Percentiles rank a stretch among this genome's conserved stretches.
These are phyloP conservation scores for Pollenia amentaria DNA, from an alignment of 2,888 invertebrate species.

Conservation along the genomic window DNA sequence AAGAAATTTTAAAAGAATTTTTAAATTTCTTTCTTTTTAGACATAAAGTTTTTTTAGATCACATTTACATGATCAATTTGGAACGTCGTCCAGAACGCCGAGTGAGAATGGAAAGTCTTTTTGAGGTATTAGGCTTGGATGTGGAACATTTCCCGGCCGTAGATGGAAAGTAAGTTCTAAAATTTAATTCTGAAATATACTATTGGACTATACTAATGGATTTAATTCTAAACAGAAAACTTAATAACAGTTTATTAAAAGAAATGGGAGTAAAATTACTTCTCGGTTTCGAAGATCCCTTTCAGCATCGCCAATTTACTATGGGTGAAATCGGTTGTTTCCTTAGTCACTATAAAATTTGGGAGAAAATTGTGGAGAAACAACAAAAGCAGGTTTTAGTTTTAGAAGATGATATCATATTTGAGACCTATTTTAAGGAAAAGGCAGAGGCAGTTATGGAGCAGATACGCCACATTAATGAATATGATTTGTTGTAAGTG, in stretches of 20 bases:
- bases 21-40: slow-evolving; percentile 77
- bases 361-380: slow-evolving; percentile 89
- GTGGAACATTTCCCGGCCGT: slow-evolving; percentile 91
- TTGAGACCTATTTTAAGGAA: slow-evolving; percentile 92
- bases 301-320: slow-evolving; percentile 96
- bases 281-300: slow-evolving; percentile 95
- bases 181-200: not conserved
- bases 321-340: slow-evolving; percentile 99
- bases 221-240: slow-evolving; percentile 85
- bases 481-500: slow-evolving; percentile 96
- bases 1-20: no score
- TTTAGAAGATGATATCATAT: slow-evolving; percentile 97
- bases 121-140: slow-evolving; percentile 93
- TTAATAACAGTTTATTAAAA: slow-evolving; percentile 87
- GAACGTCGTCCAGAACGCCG: slow-evolving; percentile 92
- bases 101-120: slow-evolving; percentile 91
- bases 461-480: slow-evolving; percentile 85
- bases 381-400: slow-evolving; percentile 88
- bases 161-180: slow-evolving; percentile 92
- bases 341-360: slow-evolving; percentile 96
- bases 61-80: slow-evolving; percentile 97
- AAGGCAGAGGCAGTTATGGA: slow-evolving; percentile 79
- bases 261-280: slow-evolving; percentile 89
- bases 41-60: slow-evolving; percentile 90
- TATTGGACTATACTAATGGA: not conserved